Evolutionary conservation across 2,113 vertebrate genomes (phyloP).

Genomic region (Poeciliopsis retropinna): DNA sequence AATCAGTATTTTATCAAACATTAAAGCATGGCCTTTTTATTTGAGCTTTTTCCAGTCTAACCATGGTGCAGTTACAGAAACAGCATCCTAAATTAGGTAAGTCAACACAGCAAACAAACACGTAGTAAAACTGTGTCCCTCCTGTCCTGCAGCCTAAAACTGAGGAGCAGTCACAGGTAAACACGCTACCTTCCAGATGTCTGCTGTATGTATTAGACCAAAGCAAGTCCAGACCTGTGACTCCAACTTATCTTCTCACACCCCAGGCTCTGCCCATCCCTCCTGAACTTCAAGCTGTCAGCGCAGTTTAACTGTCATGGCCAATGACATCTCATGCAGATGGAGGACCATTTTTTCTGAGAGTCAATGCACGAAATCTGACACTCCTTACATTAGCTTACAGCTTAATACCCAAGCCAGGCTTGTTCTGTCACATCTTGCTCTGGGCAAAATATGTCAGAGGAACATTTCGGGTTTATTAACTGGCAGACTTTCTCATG

Average conservation of each 20-base stretch:
- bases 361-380: constrained; percentile 53
- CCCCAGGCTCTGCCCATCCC: constrained; percentile 58
- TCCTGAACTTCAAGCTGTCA: constrained; percentile 57
- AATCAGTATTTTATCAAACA: no score
- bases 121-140: not conserved
- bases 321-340: constrained; percentile 45
- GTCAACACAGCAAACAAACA: not conserved
- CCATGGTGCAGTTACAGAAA: not conserved
- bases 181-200: constrained; percentile 81
- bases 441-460: constrained; percentile 38
- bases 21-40: no score
- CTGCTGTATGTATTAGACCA: constrained; percentile 67
- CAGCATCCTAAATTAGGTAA: not conserved
- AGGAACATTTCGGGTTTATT: constrained; percentile 25
- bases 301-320: constrained; percentile 60
- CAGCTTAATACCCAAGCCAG: constrained; percentile 19
- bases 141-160: constrained; percentile 59
- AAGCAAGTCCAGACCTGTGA: constrained; percentile 88
- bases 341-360: constrained; percentile 24
- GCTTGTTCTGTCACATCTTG: constrained; percentile 48
- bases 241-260: constrained; percentile 63
- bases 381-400: constrained; percentile 38
- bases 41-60: not conserved
- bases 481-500: constrained; percentile 1
- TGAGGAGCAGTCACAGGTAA: constrained; percentile 72